A percentile compares a stretch with the other conserved stretches of the same genome.
phyloP scores from a whole-genome alignment of 1,140 invertebrate species.

The Monomorium pharaonis region DNA sequence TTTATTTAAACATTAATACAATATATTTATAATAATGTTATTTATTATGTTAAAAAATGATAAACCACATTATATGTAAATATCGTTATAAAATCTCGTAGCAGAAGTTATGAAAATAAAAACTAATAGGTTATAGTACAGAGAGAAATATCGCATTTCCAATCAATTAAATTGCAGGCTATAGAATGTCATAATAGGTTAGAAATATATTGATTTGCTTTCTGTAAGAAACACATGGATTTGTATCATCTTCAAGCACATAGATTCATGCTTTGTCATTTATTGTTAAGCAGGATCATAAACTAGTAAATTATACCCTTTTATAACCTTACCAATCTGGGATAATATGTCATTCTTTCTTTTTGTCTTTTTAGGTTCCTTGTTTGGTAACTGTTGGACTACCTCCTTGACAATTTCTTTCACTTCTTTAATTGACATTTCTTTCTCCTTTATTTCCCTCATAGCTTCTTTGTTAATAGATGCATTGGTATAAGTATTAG shows the following conservation, averaged over 20 bases:
- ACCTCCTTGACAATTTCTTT: constrained; percentile 71
- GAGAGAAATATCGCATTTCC: constrained; percentile 28
- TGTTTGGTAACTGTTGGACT: constrained; percentile 68
- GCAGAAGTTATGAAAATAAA: background rate
- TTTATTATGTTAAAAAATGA: background rate
- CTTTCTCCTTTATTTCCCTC: constrained; percentile 80
- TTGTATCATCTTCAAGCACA: background rate
- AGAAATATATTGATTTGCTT: constrained; percentile 48
- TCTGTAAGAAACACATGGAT: constrained; percentile 28
- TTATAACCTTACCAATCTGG: constrained; percentile 82
- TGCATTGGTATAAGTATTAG: constrained; percentile 52
- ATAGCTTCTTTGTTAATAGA: constrained; percentile 74
- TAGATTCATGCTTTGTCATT: background rate
- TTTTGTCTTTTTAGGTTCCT: constrained; percentile 86
- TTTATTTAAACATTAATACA: background rate
- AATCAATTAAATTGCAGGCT: constrained; percentile 48
- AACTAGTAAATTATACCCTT: background rate
- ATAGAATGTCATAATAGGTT: constrained; percentile 22
- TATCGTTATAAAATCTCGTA: background rate
- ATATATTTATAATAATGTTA: background rate
- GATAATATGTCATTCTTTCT: constrained; percentile 85
- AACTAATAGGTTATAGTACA: background rate
- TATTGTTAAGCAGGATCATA: background rate
- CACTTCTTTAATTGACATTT: constrained; percentile 71
- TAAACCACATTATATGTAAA: background rate